Base-by-base conservation (phyloP, 2,888 invertebrate species). In the Clepsis dumicolana region DNA sequence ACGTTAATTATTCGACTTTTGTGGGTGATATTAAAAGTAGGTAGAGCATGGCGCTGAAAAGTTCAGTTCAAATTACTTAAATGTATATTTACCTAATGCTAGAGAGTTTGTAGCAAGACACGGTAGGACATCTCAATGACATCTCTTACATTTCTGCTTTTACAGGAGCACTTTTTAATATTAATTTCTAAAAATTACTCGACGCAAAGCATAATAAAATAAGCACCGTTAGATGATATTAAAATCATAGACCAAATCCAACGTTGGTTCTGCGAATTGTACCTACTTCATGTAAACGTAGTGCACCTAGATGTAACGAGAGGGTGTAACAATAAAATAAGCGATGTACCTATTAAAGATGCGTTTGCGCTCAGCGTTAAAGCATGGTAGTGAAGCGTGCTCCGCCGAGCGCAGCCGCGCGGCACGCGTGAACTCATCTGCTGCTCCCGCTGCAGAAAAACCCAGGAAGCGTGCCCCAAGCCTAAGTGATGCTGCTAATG, bases 401-500 rank as follows among this genome's bases (percentile, higher is more conserved):
- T 83, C 86, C 67, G 52, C 87, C 86, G 87, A 87, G 88, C 91
- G 88, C 74, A 77, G 73, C 85, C 72, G 71, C 62, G 70, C 74
- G 74, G 81, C 90, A 88, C 88, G 89, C 88, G 80, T 83, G 73
- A 72, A 70, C 74, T 77, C 74, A 71, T 79, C 76, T 75, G 71
- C 73, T 54, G 44, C 63, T 67, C 71, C 72, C 77, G 77, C 77
- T 73, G 76, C 78, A 84, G 80, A 91, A 91, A 93, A 91, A 91
- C 86, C 84, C 76, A 90, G 92, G 91, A 93, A 93, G 80, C 82
- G 72, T 67, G 72, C 73, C 78, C 77, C 69, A 70, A 79, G 78
- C 82, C 79, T 80, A 80, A 82, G 80, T 81, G 86, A 88, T 88
- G 87, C 81, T 86, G 81, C 76, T 90, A 85, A 90, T 91, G 84